These are phyloP conservation scores for Aphelenchoides besseyi DNA, from an alignment of 1,140 invertebrate genomes.

Conservation along the genomic window DNA sequence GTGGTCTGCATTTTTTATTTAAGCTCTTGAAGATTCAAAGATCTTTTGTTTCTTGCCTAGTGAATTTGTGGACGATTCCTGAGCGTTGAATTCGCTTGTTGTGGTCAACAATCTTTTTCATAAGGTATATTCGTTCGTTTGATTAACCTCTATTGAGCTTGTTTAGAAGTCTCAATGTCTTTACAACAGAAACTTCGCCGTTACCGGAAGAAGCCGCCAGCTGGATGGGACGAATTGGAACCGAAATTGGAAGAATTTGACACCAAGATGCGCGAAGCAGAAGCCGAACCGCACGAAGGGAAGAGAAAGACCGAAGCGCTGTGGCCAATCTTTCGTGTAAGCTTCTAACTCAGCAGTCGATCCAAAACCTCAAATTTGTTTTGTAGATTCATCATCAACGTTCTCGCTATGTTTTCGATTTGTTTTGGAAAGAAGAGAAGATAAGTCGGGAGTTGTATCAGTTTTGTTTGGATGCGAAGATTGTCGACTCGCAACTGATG, in stretches of 20 bases:
- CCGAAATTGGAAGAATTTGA: slow-evolving; percentile 95
- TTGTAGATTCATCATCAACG: slow-evolving; percentile 91
- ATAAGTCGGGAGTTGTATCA: slow-evolving; percentile 94
- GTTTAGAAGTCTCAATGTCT: no score
- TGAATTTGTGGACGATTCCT: no score
- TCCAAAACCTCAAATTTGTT: slow-evolving; percentile 11
- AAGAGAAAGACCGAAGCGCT: slow-evolving; percentile 95
- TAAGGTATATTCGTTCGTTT: no score
- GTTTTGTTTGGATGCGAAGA: slow-evolving; percentile 91
- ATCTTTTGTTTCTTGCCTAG: no score
- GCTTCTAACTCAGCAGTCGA: no score
- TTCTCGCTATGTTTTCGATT: slow-evolving; percentile 91
- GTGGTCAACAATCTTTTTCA: no score
- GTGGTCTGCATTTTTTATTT: no score
- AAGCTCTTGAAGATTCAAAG: no score
- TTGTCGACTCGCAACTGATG: slow-evolving; percentile 93
- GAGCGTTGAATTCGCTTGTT: no score
- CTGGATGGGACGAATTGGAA: slow-evolving; percentile 98
- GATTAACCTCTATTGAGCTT: no score
- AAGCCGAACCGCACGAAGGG: slow-evolving; percentile 96
- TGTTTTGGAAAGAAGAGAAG: slow-evolving; percentile 91
- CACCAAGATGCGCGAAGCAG: slow-evolving; percentile 97
- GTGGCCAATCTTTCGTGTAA: slow-evolving; percentile 88
- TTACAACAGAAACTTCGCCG: slow-evolving; percentile 53
- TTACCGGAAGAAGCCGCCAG: slow-evolving; percentile 76